Conservation (phyloP, 2,888 invertebrate genomes). For the Horisme vitalbata region DNA sequence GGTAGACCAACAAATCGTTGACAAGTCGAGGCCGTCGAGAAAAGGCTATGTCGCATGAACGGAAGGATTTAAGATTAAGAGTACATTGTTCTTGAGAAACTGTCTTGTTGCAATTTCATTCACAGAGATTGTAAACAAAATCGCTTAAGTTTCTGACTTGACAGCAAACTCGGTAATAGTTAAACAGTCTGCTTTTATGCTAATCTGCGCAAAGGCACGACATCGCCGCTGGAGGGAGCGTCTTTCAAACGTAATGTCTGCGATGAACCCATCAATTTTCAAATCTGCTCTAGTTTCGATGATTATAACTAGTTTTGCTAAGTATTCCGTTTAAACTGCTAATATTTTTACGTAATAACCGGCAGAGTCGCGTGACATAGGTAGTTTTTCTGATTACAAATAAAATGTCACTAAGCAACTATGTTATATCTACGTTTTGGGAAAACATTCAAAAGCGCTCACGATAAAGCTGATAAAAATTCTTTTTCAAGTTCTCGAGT, state of each 20-base stretch:
- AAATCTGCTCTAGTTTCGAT: conserved; percentile 34
- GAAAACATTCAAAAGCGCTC: no score
- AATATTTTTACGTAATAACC: conserved; percentile 5
- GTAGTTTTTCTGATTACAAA: no score
- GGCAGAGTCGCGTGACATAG: no score
- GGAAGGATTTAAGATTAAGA: no score
- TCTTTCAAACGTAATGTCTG: conserved; percentile 41
- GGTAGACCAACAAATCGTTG: no score
- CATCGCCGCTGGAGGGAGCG: conserved; percentile 40
- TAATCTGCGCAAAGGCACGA: conserved; percentile 69
- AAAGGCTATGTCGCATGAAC: no score
- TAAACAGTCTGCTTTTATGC: conserved; percentile 72
- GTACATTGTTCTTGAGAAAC: not conserved
- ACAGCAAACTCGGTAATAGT: conserved; percentile 45
- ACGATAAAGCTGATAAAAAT: no score
- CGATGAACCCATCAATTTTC: conserved; percentile 39
- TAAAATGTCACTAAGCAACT: no score
- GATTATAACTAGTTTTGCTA: conserved; percentile 22
- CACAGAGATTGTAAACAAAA: conserved; percentile 23
- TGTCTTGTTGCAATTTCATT: not conserved
- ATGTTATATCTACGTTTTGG: no score
- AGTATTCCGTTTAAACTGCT: conserved; percentile 13
- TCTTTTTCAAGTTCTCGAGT: not conserved
- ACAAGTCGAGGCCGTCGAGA: no score
- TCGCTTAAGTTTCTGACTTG: conserved; percentile 44